Evolutionary conservation across 2,888 invertebrate species (phyloP), one percentile per base, ranked within the genome.

Genomic region (Stenichneumon culpator): DNA sequence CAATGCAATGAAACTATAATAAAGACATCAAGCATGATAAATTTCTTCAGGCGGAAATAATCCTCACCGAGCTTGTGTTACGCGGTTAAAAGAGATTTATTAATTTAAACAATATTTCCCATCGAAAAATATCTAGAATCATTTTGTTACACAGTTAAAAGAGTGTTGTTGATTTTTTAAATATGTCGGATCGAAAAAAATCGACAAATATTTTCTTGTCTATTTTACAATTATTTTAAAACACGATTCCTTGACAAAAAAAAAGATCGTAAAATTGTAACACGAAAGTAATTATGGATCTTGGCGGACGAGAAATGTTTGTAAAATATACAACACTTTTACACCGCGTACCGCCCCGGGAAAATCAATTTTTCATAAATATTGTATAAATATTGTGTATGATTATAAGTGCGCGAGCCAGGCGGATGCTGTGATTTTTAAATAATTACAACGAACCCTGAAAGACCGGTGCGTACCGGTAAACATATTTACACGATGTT

Each of bases 401-500:
- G 63, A 65, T 79, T 79, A 79, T 65, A 65, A 72, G 36, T 36
- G 67, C 22, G 32, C 16, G 19, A 14, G 25, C 32, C 74, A 69
- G 50, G 22, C 69, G 74, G 68, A 74, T 60, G 68, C 67, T 57
- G 73, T 25, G 54, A 19, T 50, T 81, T 69, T 69, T 36, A 39
- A 60, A 69, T 69, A 69, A 70, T 75, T 65, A 82, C 75, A 39
- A 70, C 60, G 47, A 68, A 47, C 32, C 16, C 44, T 60, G 67
- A 44, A 81, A 81, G 60, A 54, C 50, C 7, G 0, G 32, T 68
- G 39, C 6, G 7, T 39, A 39, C 39, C 47, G 22, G 50, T 60
- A 14, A 50, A 50, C 65, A 52, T 65, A 50, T 60, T 25, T 28
- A 28, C 47, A n/a, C 16, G 14, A 9, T 19, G 9, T 70, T 14